Evolutionary conservation across 1,140 invertebrate species (phyloP).

Genomic region (Chironomus tepperi): DNA sequence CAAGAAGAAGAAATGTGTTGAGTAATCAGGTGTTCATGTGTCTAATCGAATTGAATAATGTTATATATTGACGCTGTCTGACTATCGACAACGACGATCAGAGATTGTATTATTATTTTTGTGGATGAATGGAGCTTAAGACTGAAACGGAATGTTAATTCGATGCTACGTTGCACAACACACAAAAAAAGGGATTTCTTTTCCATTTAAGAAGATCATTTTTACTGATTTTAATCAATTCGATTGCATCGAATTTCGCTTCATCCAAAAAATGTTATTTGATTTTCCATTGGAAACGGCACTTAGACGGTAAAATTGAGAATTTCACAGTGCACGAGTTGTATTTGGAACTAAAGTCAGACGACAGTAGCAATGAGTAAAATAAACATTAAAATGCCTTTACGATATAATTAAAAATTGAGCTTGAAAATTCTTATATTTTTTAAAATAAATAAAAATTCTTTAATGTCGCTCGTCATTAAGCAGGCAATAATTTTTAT

Average conservation of each 20-base stretch:
- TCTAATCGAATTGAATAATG: neutral
- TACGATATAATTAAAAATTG: neutral
- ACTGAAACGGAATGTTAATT: slow-evolving; percentile 11
- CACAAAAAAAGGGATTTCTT: neutral
- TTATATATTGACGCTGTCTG: neutral
- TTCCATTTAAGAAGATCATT: neutral
- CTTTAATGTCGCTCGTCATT: slow-evolving; percentile 1
- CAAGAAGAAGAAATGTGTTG: slow-evolving; percentile 15
- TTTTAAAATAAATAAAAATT: neutral
- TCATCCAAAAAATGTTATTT: neutral
- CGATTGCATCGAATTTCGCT: too few relatives aligned
- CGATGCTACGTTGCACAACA: neutral
- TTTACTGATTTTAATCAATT: neutral
- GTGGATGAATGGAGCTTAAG: neutral
- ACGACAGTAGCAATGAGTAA: neutral
- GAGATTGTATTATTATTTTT: neutral
- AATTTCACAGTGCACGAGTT: neutral
- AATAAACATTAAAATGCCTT: neutral
- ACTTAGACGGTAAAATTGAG: neutral
- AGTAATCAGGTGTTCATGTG: slow-evolving; percentile 20
- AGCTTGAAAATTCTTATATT: neutral
- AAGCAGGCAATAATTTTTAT: neutral
- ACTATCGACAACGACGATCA: slow-evolving; percentile 13
- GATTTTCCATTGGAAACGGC: neutral
- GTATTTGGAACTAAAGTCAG: neutral